Evolutionary conservation across 2,888 invertebrate genomes (phyloP).

Genomic region (Aproaerema taeniolella): DNA sequence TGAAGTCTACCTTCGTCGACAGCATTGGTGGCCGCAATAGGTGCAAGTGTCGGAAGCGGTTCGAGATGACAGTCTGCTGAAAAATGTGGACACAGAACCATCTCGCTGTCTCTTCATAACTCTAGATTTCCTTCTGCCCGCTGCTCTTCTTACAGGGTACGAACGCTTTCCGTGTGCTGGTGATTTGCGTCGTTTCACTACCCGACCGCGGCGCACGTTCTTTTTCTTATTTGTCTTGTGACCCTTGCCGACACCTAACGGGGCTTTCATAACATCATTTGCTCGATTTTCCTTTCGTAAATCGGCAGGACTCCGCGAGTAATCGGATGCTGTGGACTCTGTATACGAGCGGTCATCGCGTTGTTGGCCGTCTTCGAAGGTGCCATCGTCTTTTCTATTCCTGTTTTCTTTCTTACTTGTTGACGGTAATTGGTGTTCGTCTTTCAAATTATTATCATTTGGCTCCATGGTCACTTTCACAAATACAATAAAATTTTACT

Average conservation of each 20-base stretch:
- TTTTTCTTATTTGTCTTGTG: constrained; percentile 23
- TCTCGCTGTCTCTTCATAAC: constrained; percentile 23
- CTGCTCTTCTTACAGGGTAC: constrained; percentile 19
- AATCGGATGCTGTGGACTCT: background rate
- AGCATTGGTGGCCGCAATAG: constrained; percentile 48
- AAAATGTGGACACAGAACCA: constrained; percentile 36
- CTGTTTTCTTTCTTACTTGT: constrained; percentile 37
- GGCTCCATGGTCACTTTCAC: too few relatives aligned
- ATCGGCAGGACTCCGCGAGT: background rate
- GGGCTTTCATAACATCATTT: background rate
- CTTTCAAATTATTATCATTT: constrained; percentile 35
- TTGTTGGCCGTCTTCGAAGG: constrained; percentile 5
- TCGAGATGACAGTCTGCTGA: constrained; percentile 33
- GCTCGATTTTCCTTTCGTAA: background rate
- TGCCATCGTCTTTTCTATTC: constrained; percentile 10
- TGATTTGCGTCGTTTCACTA: constrained; percentile 33
- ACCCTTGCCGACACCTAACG: background rate
- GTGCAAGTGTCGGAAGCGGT: constrained; percentile 25
- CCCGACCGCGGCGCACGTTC: constrained; percentile 25
- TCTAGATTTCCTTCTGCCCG: constrained; percentile 25
- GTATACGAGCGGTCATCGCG: constrained; percentile 20
- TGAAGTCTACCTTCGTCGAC: constrained; percentile 48
- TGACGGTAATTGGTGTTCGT: constrained; percentile 27
- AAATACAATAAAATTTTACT: background rate
- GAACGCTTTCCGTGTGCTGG: background rate